Conservation (phyloP, 2,888 invertebrate genomes). For the Amblyjoppa proteus region DNA sequence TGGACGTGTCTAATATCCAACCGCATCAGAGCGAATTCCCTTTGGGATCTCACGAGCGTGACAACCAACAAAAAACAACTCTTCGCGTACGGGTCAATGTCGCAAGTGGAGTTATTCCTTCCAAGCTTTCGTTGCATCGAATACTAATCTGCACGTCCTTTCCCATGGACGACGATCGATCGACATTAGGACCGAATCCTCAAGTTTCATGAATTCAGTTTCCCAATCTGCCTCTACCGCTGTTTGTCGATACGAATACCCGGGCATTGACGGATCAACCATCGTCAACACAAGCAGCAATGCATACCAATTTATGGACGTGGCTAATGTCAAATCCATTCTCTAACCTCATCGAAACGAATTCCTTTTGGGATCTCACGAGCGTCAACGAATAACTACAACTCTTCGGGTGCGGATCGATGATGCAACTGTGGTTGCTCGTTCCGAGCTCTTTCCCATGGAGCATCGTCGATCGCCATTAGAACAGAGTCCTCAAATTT, state of each 20-base stretch:
- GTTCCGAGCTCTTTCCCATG: background rate
- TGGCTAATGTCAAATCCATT: background rate
- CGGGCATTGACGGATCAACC: background rate
- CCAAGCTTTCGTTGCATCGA: background rate
- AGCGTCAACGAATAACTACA: background rate
- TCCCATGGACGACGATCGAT: background rate
- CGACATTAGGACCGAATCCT: background rate
- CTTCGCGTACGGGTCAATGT: too few species aligned
- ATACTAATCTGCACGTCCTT: background rate
- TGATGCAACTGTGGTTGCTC: background rate
- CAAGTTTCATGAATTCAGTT: background rate
- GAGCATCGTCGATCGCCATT: background rate
- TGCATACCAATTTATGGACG: background rate
- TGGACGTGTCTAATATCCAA: background rate
- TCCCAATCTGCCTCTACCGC: background rate
- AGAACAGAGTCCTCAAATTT: background rate
- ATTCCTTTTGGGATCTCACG: background rate
- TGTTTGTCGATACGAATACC: constrained; percentile 1
- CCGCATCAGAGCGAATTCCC: background rate
- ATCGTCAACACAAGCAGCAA: background rate
- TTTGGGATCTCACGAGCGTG: background rate
- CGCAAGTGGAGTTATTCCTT: background rate
- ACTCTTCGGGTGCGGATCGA: background rate
- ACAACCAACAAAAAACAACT: background rate
- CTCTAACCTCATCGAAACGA: background rate